Percentiles rank a stretch among this genome's conserved stretches.
These are phyloP conservation scores for Drosophila fulvimacula DNA, from an alignment of 2,888 invertebrate genomes.

Conservation along the genomic window DNA sequence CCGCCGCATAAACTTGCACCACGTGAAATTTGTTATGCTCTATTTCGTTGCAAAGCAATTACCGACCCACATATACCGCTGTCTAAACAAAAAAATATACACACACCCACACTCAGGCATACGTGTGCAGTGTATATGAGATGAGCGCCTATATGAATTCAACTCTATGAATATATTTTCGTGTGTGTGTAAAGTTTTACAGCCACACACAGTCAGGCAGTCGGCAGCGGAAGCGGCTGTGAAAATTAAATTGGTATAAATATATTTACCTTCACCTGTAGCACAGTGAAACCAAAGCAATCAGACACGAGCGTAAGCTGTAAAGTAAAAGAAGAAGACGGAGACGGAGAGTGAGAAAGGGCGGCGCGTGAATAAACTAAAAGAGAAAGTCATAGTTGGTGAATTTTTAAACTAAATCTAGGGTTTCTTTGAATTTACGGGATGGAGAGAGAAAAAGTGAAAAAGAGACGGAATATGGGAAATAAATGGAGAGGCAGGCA, in stretches of 20 bases:
- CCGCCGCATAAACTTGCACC: constrained; percentile 61
- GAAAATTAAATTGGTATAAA: constrained; percentile 50
- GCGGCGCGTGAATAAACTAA: not conserved
- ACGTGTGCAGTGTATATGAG: not conserved
- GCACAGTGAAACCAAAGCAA: constrained; percentile 38
- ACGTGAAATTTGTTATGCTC: constrained; percentile 78
- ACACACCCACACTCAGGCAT: not conserved
- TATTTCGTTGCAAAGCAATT: constrained; percentile 77
- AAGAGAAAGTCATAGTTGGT: constrained; percentile 3
- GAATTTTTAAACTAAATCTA: not conserved
- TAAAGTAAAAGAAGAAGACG: constrained; percentile 6
- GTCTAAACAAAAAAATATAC: constrained; percentile 18
- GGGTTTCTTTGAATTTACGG: not conserved
- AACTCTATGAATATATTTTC: not conserved
- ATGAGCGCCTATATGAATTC: constrained; percentile 16
- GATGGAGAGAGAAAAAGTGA: not conserved
- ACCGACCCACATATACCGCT: constrained; percentile 64
- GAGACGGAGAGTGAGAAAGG: not conserved
- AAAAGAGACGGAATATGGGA: not conserved
- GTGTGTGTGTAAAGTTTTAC: constrained; percentile 13
- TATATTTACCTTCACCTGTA: constrained; percentile 18
- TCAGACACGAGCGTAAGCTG: not conserved
- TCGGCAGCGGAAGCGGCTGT: constrained; percentile 21
- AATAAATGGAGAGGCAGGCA: not conserved
- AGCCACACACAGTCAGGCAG: not conserved